Evolutionary conservation across 1,140 invertebrate species (phyloP), one percentile per base, ranked within the genome.

Genomic region (Episyrphus balteatus): DNA sequence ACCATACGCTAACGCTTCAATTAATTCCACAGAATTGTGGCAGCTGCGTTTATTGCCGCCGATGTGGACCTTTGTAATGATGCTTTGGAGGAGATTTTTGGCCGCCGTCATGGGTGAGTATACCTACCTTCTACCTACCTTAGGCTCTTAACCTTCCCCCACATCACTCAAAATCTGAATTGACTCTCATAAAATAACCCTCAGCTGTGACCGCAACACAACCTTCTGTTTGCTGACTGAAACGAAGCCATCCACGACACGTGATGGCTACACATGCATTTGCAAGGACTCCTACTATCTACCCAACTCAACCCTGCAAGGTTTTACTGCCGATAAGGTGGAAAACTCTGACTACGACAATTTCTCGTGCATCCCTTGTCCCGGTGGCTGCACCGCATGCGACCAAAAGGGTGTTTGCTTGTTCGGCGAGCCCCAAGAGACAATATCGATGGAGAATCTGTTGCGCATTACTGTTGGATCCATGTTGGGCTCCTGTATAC

Each of bases 401-500:
- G 68, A 71, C 42, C 59, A 68, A 48, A 71, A 74, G 41, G 70
- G 72, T 21, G 67, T 73, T 7, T 81, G 79, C 56, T 62, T 72
- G 34, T 69, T 72, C 42, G 55, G 61, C 44, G 60, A 66, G 44
- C 26, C 42, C n/a, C 54, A 60, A 48, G 66, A 68, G 21, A 48
- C 53, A 1, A 49, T 66, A 26, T 63, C 63, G 1, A 45, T 67
- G 39, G 78, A 85, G 56, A 70, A 76, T 42, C 71, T 81, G 48
- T 56, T 82, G 47, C 77, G 82, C 26, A 78, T 78, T 3, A 73
- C 79, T 32, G 75, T 86, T 26, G 72, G 88, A 14, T 79, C 78
- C 12, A 75, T 84, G 18, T 79, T 88, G 59, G 75, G 81, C 17
- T 75, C 79, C 15, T 86, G 83, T 62, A 84, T 87, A 65, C 75